A percentile compares a stretch with the other conserved stretches of the same genome.
These are phyloP conservation scores for Umimayanthus chanpuru DNA, from an alignment of 92 coral and sea anemone genomes.

Conservation along the genomic window DNA sequence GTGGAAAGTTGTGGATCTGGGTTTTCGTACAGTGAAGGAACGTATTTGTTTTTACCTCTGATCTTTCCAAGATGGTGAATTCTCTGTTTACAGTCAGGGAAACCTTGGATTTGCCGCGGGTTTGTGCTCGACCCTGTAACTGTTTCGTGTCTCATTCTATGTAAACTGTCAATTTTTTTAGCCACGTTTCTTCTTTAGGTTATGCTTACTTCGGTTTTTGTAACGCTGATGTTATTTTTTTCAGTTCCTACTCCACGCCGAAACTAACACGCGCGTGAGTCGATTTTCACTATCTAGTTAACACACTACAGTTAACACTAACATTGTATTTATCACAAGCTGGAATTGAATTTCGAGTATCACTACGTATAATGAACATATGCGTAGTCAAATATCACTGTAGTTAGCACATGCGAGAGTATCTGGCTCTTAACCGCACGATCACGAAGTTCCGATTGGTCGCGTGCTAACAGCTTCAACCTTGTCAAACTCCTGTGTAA, in stretches of 20 bases:
- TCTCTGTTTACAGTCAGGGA: not conserved
- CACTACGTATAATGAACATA: too few species aligned
- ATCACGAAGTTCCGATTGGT: not conserved
- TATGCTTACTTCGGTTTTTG: not conserved
- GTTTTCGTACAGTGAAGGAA: conserved; percentile 58
- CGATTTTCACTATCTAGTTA: too few species aligned
- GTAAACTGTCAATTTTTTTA: not conserved
- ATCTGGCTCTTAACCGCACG: too few species aligned
- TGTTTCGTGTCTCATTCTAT: not conserved
- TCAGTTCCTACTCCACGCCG: too few species aligned
- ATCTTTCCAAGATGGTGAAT: not conserved
- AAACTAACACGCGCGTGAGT: too few species aligned
- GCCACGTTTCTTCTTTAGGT: not conserved
- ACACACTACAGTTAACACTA: too few species aligned
- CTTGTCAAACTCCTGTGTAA: too few species aligned
- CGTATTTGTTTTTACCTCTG: conserved; percentile 36
- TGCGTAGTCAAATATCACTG: too few species aligned
- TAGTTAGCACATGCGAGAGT: too few species aligned
- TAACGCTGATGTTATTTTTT: not conserved
- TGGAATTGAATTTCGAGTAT: too few species aligned
- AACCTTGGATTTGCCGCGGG: not conserved
- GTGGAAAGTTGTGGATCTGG: conserved; percentile 56
- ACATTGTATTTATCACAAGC: too few species aligned
- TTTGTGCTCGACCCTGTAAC: not conserved
- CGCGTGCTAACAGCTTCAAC: not conserved